Percentiles rank a stretch among this genome's conserved stretches.
Conservation (phyloP, 2,113 vertebrate species). For the Hippolais icterina region DNA sequence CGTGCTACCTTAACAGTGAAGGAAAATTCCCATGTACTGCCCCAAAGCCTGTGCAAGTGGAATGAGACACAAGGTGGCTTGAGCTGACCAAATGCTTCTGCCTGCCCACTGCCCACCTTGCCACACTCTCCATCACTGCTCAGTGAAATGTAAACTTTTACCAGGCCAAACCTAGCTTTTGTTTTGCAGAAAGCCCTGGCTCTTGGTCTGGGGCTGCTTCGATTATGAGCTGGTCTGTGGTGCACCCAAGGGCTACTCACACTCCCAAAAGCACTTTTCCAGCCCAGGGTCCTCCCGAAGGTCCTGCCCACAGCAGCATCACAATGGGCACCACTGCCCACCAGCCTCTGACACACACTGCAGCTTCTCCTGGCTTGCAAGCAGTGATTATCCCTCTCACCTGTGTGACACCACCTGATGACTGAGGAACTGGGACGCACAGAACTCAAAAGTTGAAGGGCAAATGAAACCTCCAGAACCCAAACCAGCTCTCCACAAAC, state of each 20-base stretch:
- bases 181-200: neutral
- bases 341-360: accelerated
- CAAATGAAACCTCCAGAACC: neutral
- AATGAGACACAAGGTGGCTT: neutral
- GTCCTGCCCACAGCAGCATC: neutral
- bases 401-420: neutral
- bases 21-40: neutral
- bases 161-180: neutral
- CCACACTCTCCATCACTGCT: neutral
- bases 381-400: accelerated
- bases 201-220: neutral
- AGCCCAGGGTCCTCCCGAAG: accelerated
- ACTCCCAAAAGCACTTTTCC: neutral
- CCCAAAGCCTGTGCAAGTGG: neutral
- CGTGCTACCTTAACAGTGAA: neutral
- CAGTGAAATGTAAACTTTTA: accelerated
- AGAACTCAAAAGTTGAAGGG: neutral
- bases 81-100: neutral
- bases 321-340: accelerated
- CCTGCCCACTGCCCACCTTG: neutral
- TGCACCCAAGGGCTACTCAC: neutral
- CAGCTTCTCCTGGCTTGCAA: neutral
- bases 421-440: neutral
- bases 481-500: neutral
- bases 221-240: neutral